Base-by-base conservation (phyloP, 2,888 invertebrate genomes). In the Alsophila aescularia region DNA sequence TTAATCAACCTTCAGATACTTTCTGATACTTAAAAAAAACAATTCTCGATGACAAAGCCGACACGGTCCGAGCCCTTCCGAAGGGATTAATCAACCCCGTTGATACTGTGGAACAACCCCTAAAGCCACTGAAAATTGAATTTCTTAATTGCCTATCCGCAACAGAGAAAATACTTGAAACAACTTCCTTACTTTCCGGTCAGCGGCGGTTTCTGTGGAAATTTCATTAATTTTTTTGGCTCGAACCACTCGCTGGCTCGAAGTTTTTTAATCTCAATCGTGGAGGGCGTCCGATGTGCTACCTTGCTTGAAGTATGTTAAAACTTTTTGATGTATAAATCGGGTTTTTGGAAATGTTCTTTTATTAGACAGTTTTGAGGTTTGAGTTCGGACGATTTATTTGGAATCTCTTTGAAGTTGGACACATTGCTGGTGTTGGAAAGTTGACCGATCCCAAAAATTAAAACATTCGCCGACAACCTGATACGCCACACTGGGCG, bases 251-350 rank as follows among this genome's bases (percentile, higher is more conserved):
- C 69, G 73, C 72, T 55, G 66, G 72, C 64, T 3, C 66, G 83
- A 89, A 88, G 77, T 89, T 89, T 89, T 89, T 89, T 89, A 89
- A 88, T 89, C 85, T 87, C 60, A 54, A 59, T 58, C 55, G 58
- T 34, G 58, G 34, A 24, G 54, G 43, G 52, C 50, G 50, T 52
- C 52, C 47, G 54, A 56, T 58, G 54, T 59, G 55, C 57, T 58
- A 45, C 53, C 48, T 48, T 29, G 40, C 21, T 37, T 48, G 58
- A 58, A 55, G 47, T 58, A 65, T 55, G 60, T 50, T 32, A 21
- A 53, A 65, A 60, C 65, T 65, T 62, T 55, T 56, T 50, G 44
- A 55, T 55, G 55, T 55, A 41, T 42, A 42, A 41, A 56, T 50
- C 44, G 39, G 10, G 41, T 4, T 29, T 48, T 32, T 14, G n/a